Percentiles rank a stretch among this genome's conserved stretches.
phyloP scores from a whole-genome alignment of 2,797 vertebrate species.

The Gallinago stenura region DNA sequence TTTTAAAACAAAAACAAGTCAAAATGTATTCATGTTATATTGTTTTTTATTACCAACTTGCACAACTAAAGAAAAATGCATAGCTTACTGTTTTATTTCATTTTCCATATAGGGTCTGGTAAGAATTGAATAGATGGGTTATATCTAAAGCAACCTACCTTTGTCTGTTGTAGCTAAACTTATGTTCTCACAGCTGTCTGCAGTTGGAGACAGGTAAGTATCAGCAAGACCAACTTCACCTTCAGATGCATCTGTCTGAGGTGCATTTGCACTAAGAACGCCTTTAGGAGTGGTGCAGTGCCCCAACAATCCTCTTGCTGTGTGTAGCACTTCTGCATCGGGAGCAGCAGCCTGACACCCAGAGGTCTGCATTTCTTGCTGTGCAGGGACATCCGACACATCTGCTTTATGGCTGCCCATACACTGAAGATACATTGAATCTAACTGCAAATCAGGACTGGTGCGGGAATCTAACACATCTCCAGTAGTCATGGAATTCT shows the following conservation, averaged over 20 bases:
- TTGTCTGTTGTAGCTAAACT: neutral
- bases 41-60: neutral
- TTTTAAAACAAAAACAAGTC: neutral
- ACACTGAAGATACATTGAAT: conserved; percentile 75
- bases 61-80: neutral
- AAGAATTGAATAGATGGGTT: neutral
- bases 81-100: neutral
- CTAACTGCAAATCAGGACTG: conserved; percentile 52
- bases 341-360: conserved; percentile 71
- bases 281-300: conserved; percentile 37
- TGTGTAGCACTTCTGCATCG: conserved; percentile 15
- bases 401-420: conserved; percentile 58
- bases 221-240: conserved; percentile 76
- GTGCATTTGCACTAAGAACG: conserved; percentile 27
- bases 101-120: neutral
- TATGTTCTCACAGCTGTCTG: conserved; percentile 63
- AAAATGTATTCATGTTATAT: neutral
- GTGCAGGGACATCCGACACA: neutral
- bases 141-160: conserved; percentile 35
- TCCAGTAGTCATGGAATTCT: neutral
- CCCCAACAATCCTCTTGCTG: conserved; percentile 73
- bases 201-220: conserved; percentile 84
- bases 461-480: neutral
- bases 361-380: conserved; percentile 73
- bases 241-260: conserved; percentile 52